phyloP scores from a whole-genome alignment of 2,888 invertebrate genomes.

The Eutolmus rufibarbis region DNA sequence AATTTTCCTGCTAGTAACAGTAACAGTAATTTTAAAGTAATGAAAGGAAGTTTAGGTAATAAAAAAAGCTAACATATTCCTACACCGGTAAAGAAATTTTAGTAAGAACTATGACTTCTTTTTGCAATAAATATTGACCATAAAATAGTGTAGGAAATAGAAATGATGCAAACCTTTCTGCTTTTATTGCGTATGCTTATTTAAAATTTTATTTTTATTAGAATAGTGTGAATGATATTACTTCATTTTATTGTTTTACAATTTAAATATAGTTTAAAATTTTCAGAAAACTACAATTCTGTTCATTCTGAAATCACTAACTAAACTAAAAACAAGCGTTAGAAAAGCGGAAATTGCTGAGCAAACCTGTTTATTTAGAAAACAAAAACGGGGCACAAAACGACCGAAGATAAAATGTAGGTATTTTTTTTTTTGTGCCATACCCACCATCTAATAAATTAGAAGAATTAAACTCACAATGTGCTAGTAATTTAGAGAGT shows the following conservation, averaged over 20 bases:
- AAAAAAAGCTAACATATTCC: neutral
- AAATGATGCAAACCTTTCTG: neutral
- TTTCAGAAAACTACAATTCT: neutral
- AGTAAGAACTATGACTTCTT: too few species aligned
- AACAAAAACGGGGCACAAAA: neutral
- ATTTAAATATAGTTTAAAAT: neutral
- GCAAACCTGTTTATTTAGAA: neutral
- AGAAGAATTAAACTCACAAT: neutral
- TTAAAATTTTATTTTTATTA: neutral
- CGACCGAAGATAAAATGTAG: neutral
- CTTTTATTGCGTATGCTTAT: too few species aligned
- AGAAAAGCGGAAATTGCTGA: neutral
- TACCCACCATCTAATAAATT: neutral
- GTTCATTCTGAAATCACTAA: neutral
- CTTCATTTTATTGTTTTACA: neutral
- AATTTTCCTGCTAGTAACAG: neutral
- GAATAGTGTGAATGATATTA: neutral
- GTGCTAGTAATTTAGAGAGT: neutral
- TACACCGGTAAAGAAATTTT: neutral
- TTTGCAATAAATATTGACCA: too few species aligned
- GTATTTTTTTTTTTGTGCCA: neutral
- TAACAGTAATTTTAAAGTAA: too few species aligned
- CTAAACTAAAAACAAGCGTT: neutral
- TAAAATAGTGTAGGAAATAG: neutral
- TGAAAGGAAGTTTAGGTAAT: too few species aligned